Base-by-base conservation (phyloP, 2,113 vertebrate genomes). In the Clinocottus analis region DNA sequence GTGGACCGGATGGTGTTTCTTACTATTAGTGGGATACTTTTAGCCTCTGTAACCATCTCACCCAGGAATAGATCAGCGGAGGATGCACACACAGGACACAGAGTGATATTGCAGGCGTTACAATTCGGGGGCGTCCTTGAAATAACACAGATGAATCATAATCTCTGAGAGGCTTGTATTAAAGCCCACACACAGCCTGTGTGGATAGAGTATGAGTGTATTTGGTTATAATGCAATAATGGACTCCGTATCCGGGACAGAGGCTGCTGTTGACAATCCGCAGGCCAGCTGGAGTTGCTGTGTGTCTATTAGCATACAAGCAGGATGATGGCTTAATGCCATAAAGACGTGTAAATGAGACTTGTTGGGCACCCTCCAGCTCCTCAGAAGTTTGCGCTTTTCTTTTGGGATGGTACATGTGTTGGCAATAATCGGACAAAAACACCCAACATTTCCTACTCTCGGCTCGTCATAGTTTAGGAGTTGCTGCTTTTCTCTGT, bases 191-290 rank as follows among this genome's bases (percentile, higher is more conserved):
- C 82, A 79, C 81, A 82, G 83, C 66, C 69, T 66, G 49, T 69
- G 81, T 72, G 78, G 41, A 43, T 10, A 43, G 29, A 69, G 33
- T 68, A 80, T 31, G 29, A 43, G 69, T 35, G 73, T 71, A 77
- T 83, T 75, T 87, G 77, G 65, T 69, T 66, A 85, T 92, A 90
- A 91, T 83, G 85, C 86, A 90, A 90, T 92, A 92, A 92, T 88
- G 74, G 67, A 56, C 82, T 73, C 71, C 11, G 89, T 83, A 88
- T 93, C 91, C 83, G 35, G 89, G 84, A 93, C 80, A 51, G 67
- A 80, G 76, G 72, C 88, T 83, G 79, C 83, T 90, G 89, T 88
- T 92, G 90, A 90, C 81, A 77, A 68, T 82, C 69, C 65, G 33
- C 90, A 82, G 87, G 84, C 88, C 90, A 91, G 85, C 92, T 90